Conservation (phyloP, 1,140 invertebrate genomes). For the Magallana angulata region DNA sequence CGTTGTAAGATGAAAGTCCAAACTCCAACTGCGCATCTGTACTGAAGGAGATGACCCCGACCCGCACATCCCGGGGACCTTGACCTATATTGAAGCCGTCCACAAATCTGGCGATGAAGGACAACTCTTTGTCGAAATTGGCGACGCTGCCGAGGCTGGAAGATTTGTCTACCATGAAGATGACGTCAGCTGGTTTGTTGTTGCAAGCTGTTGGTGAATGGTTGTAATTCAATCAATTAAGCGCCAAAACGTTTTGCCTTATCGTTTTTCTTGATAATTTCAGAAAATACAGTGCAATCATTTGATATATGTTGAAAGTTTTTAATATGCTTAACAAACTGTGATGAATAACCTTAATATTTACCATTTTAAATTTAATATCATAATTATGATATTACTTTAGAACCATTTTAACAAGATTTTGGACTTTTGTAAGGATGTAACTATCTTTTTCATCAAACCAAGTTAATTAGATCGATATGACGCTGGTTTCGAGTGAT, state of each 20-base stretch:
- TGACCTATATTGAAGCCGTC: constrained; percentile 38
- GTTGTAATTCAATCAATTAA: too few species aligned
- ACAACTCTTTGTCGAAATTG: constrained; percentile 38
- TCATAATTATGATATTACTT: too few species aligned
- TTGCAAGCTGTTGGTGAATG: background rate
- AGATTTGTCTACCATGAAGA: constrained; percentile 40
- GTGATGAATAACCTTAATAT: too few species aligned
- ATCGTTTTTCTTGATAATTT: too few species aligned
- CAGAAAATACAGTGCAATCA: background rate
- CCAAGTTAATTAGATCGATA: too few species aligned
- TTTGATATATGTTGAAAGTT: background rate
- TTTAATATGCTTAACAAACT: too few species aligned
- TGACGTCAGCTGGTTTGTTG: constrained; percentile 34
- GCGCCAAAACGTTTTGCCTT: too few species aligned
- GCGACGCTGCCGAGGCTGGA: constrained; percentile 19
- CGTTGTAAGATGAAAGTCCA: background rate
- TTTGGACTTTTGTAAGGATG: too few species aligned
- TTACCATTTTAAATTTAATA: too few species aligned
- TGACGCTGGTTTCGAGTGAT: too few species aligned
- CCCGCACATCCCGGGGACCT: background rate
- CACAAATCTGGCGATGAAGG: constrained; percentile 41
- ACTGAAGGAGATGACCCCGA: constrained; percentile 25
- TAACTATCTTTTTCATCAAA: too few species aligned
- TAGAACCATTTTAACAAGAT: too few species aligned
- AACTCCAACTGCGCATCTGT: constrained; percentile 21